These are phyloP conservation scores for Oryzias sinensis DNA, from an alignment of 2,797 vertebrate species.

Conservation along the genomic window DNA sequence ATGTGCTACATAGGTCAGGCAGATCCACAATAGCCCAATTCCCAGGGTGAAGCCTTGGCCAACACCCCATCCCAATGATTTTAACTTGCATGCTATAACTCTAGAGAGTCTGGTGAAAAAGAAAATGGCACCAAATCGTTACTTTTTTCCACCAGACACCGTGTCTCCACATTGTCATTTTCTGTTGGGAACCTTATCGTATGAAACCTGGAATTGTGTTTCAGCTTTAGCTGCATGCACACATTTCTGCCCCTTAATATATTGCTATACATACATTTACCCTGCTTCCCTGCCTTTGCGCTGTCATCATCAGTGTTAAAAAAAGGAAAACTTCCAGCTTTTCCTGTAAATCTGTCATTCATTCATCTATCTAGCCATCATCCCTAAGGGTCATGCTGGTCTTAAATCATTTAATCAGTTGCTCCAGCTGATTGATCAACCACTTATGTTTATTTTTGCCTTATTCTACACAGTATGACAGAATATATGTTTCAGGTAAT, in stretches of 20 bases:
- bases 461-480: not conserved
- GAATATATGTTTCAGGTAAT: not conserved
- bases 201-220: slow-evolving; percentile 55
- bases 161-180: slow-evolving; percentile 65
- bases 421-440: slow-evolving; percentile 15
- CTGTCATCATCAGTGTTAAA: slow-evolving; percentile 59
- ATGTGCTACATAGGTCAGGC: no score
- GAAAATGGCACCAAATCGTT: slow-evolving; percentile 34
- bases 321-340: slow-evolving; percentile 31
- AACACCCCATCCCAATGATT: not conserved
- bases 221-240: slow-evolving; percentile 39
- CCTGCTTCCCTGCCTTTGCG: slow-evolving; percentile 3
- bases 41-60: no score
- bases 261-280: not conserved
- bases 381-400: slow-evolving; percentile 10
- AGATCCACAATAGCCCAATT: no score
- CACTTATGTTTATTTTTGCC: slow-evolving; percentile 4
- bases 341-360: slow-evolving; percentile 47
- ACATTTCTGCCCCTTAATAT: slow-evolving; percentile 40
- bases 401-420: slow-evolving; percentile 41
- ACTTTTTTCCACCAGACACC: slow-evolving; percentile 64
- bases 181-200: slow-evolving; percentile 66
- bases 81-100: slow-evolving; percentile 14
- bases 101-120: slow-evolving; percentile 3
- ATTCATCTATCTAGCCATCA: slow-evolving; percentile 44